A percentile compares a stretch with the other conserved stretches of the same genome.
Conservation (phyloP, 2,113 vertebrate genomes). For the Sturnus vulgaris region DNA sequence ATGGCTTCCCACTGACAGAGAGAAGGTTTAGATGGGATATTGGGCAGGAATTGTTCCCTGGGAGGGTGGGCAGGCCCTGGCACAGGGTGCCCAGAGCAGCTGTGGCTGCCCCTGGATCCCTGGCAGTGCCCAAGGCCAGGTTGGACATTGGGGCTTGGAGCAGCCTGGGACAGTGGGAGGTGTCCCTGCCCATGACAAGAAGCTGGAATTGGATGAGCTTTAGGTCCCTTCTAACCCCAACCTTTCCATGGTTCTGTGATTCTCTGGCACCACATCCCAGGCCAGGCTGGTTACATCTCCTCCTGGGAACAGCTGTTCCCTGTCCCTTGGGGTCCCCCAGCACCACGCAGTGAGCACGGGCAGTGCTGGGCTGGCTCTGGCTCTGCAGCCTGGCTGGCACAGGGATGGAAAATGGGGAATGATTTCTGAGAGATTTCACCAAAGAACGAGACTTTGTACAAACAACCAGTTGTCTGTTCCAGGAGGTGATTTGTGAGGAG, state of each 20-base stretch:
- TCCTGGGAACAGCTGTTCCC: neutral
- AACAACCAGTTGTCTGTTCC: neutral
- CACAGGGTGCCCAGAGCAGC: neutral
- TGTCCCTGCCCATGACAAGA: neutral
- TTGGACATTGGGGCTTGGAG: neutral
- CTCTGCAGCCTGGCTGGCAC: neutral
- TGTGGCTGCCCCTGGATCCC: neutral
- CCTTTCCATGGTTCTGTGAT: neutral
- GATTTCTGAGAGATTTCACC: neutral
- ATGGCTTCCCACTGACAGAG: neutral
- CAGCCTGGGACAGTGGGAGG: neutral
- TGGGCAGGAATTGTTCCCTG: neutral
- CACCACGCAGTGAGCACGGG: rapidly evolving
- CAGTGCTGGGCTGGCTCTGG: neutral
- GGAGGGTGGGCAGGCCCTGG: neutral
- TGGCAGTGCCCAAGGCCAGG: neutral
- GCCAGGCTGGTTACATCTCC: neutral
- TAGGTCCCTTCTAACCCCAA: neutral
- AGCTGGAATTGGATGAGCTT: neutral
- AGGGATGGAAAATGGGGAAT: neutral
- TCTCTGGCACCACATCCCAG: neutral
- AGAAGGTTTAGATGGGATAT: rapidly evolving
- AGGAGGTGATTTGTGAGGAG: neutral
- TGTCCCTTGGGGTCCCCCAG: neutral
- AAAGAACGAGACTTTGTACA: neutral